Conservation (phyloP, 2,888 invertebrate genomes). For the Harmothoe impar region DNA sequence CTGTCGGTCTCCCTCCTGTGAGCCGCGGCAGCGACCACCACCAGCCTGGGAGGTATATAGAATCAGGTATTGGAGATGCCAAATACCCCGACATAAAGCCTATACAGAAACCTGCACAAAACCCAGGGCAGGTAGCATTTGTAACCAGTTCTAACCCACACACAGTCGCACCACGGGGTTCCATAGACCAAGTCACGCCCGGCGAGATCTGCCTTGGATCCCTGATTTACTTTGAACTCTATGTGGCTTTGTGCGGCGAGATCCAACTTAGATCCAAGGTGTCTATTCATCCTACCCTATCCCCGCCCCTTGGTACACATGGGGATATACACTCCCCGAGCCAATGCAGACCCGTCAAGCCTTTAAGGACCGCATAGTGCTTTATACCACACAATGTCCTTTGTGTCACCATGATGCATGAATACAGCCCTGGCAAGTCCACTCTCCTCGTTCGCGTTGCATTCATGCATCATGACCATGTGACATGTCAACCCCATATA, state of each 20-base stretch:
- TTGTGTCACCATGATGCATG: no score
- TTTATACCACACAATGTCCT: no score
- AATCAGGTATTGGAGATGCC: neutral
- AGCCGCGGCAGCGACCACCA: neutral
- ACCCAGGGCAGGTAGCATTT: neutral
- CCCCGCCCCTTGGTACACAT: neutral
- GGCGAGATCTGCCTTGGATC: neutral
- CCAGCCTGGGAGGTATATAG: neutral
- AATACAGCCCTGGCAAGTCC: no score
- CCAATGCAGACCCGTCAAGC: neutral
- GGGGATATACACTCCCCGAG: neutral
- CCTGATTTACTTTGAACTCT: constrained; percentile 5
- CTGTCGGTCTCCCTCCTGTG: neutral
- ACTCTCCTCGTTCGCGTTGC: no score
- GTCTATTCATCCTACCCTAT: constrained; percentile 35
- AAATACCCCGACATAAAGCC: neutral
- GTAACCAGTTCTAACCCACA: constrained; percentile 16
- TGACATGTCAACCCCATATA: no score
- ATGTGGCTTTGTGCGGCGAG: neutral
- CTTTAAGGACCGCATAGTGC: no score
- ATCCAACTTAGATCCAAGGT: constrained; percentile 18
- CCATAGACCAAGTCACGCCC: constrained; percentile 25
- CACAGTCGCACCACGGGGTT: neutral
- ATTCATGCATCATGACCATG: no score
- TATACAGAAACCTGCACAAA: neutral